Base-by-base conservation (phyloP, 2,888 invertebrate genomes). In the Pandemis cinnamomeana region DNA sequence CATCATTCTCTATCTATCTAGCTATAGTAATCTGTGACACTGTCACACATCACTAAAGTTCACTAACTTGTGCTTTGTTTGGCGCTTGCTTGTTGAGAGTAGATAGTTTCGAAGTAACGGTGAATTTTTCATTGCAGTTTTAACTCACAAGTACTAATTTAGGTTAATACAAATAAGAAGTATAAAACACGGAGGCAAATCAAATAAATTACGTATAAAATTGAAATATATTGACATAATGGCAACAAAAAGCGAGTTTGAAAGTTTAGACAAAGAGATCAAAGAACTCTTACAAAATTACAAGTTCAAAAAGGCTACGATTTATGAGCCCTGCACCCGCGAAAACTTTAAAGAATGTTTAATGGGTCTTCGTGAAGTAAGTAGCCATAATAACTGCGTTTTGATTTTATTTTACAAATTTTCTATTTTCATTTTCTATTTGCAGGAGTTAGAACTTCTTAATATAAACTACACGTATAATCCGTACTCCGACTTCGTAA, bases 241-340 rank as follows among this genome's bases (percentile, higher is more conserved):
- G 81, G 80, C 80, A 48, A 78, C 78, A 55, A 36, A 76, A 36
- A 79, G 71, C 69, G 84, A 84, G 69, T 84, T 80, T 71, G 90
- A 90, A 81, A 83, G 80, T 77, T 83, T 92, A 77, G 93, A 93
- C 74, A 90, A 91, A 76, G 93, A 94, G 87, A 89, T 93, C n/a
- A 89, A 84, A 80, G 93, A 94, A 81, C 87, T 94, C 67, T 80
- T 94, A 77, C 81, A 83, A 81, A 89, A 93, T 80, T 93, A 93
- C 78, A 93, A 87, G 84, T 81, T 83, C 77, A 93, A 92, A 83
- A 92, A 86, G 81, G 87, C 91, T 13, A 91, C 92, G 11, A 78
- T 80, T 4, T 93, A 90, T 72, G 93, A 93, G 80, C 93, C 93
- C 0, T 94, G 93, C 78, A 91, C 91, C 6, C 75, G 79, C 6